Evolutionary conservation across 2,113 vertebrate genomes (phyloP), one percentile per base, ranked within the genome.

Genomic region (Uria lomvia): DNA sequence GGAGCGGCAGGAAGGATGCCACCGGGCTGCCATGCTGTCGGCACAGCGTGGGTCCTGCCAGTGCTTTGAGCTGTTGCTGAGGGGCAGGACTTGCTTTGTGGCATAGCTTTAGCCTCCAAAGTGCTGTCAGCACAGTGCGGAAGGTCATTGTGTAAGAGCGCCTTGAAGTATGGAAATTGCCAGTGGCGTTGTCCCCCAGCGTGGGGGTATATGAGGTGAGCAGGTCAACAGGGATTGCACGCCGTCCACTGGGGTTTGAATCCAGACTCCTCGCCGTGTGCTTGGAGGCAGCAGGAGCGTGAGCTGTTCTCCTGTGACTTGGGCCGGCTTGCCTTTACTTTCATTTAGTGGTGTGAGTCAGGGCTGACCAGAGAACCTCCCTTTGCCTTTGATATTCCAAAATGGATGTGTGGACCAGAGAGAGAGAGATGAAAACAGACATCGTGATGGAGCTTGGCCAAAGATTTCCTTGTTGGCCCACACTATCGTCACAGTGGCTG

Each of bases 261-360:
- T 68, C 58, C 47, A 63, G 73, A 20, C 65, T 70, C 52, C 50
- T 50, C 53, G 43, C 52, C 21, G 58, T 5, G 7, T 62, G 71
- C 78, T 78, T 36, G 66, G 72, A 88, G 94, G 71, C 60, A 55
- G 78, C 68, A 68, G 76, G 26, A 72, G 47, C 3, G 1, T 92
- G 93, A 96, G 77, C 73, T 92, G 73, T 95, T 68, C 66, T 96
- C 73, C 60, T 2, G 0, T 94, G 88, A 71, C 78, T 78, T 90
- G 70, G 90, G 66, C 74, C 85, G 65, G 66, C 77, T 93, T 91
- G 84, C 74, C 91, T 87, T 56, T 79, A 60, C 92, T 94, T 91
- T 89, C 49, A 53, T 79, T 82, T 63, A 49, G 21, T 17, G 40
- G 42, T 14, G 52, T 92, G 94, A 92, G 89, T 96, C 93, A 93